Evolutionary conservation across 2,113 vertebrate genomes (phyloP).

Genomic region (Chamaea fasciata): DNA sequence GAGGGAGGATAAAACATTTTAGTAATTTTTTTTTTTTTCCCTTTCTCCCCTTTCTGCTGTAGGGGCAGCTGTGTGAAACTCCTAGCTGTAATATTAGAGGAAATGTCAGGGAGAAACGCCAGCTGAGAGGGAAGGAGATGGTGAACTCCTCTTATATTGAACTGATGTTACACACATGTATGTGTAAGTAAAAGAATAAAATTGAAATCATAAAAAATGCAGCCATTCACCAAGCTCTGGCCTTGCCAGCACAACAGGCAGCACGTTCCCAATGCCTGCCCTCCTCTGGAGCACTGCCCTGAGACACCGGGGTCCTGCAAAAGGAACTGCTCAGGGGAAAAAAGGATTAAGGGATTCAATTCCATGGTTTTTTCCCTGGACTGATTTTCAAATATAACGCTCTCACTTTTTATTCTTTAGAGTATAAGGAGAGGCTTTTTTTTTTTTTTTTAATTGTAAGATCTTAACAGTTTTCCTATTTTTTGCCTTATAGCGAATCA

Average conservation of each 20-base stretch:
- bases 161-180: neutral
- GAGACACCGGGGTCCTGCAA: neutral
- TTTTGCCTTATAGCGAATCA: neutral
- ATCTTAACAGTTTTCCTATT: neutral
- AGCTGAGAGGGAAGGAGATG: neutral
- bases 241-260: neutral
- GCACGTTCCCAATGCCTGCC: neutral
- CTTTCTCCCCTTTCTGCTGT: neutral
- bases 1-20: neutral
- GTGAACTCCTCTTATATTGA: neutral
- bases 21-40: neutral
- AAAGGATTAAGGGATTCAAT: neutral
- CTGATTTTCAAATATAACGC: neutral
- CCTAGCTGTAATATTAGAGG: neutral
- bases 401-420: neutral
- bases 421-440: neutral
- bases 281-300: neutral
- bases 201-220: neutral
- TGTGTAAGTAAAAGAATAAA: neutral
- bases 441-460: neutral
- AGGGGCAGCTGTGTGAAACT: neutral
- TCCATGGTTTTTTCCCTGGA: neutral
- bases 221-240: neutral
- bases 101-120: neutral
- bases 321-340: neutral